Conservation (phyloP, 2,888 invertebrate species). For the Hololepta plana region DNA sequence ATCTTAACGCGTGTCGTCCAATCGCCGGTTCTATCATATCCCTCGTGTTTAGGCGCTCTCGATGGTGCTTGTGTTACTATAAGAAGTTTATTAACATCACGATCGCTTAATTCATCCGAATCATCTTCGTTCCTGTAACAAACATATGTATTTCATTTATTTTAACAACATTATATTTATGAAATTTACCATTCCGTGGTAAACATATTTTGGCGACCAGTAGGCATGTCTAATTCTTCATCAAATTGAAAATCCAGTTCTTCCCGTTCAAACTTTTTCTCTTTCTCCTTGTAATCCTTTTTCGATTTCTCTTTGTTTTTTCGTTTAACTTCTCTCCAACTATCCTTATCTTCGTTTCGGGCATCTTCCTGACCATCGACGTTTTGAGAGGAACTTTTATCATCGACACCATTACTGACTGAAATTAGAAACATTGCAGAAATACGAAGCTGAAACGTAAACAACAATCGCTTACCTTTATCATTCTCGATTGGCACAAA, state of each 20-base stretch:
- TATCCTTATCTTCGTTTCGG: slow-evolving; percentile 18
- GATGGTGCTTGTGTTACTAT: slow-evolving; percentile 68
- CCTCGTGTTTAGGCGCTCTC: slow-evolving; percentile 63
- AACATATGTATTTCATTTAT: too few relatives aligned
- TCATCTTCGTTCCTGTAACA: slow-evolving; percentile 56
- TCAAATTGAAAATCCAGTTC: slow-evolving; percentile 95
- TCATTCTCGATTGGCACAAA: slow-evolving; percentile 41
- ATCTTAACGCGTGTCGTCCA: slow-evolving; percentile 83
- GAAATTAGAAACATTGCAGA: slow-evolving; percentile 2
- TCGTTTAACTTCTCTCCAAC: slow-evolving; percentile 39
- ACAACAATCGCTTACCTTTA: too few relatives aligned
- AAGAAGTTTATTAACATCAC: slow-evolving; percentile 81
- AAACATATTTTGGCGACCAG: slow-evolving; percentile 67
- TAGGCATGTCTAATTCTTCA: slow-evolving; percentile 78
- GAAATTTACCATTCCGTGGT: slow-evolving; percentile 59
- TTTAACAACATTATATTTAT: too few relatives aligned
- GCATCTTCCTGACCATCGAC: background rate
- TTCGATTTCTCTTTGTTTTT: slow-evolving; percentile 22
- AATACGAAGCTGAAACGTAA: too few relatives aligned
- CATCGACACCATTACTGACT: too few relatives aligned
- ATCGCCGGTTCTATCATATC: slow-evolving; percentile 81
- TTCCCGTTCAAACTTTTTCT: slow-evolving; percentile 33
- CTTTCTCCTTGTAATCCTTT: slow-evolving; percentile 16
- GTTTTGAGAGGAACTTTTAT: slow-evolving; percentile 3
- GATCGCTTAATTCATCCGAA: slow-evolving; percentile 80